Evolutionary conservation across 2,113 vertebrate species (phyloP).

Genomic region (Bos javanicus): DNA sequence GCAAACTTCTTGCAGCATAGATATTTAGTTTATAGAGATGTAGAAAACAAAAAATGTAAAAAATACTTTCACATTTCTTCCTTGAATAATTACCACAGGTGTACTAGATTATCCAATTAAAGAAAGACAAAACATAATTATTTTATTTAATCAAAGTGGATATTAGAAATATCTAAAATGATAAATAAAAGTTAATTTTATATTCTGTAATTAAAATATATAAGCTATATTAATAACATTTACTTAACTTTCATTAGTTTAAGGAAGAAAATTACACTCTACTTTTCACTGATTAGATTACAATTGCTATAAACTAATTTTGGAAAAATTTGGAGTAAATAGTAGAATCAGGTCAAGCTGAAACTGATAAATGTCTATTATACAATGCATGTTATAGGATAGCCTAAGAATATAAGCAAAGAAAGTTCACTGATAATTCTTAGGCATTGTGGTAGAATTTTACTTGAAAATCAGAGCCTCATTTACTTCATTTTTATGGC

Average conservation of each 20-base stretch:
- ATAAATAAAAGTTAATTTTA: slow-evolving; percentile 8
- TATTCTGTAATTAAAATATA: slow-evolving; percentile 28
- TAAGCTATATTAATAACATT: slow-evolving; percentile 6
- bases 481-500: neutral
- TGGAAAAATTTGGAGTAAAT: neutral
- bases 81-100: neutral
- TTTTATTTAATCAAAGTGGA: neutral
- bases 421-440: neutral
- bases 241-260: slow-evolving; percentile 3
- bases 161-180: neutral
- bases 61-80: neutral
- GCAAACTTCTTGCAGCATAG: neutral
- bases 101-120: neutral
- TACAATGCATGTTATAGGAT: neutral
- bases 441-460: neutral
- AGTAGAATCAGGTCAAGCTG: neutral
- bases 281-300: neutral
- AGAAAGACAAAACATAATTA: neutral
- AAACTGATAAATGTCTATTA: neutral
- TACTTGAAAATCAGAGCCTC: neutral
- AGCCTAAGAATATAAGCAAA: neutral
- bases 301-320: slow-evolving; percentile 20
- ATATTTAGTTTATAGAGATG: neutral
- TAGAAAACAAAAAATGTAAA: neutral
- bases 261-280: slow-evolving; percentile 25